Evolutionary conservation across 2,113 vertebrate genomes (phyloP).

Genomic region (Pheucticus melanocephalus): DNA sequence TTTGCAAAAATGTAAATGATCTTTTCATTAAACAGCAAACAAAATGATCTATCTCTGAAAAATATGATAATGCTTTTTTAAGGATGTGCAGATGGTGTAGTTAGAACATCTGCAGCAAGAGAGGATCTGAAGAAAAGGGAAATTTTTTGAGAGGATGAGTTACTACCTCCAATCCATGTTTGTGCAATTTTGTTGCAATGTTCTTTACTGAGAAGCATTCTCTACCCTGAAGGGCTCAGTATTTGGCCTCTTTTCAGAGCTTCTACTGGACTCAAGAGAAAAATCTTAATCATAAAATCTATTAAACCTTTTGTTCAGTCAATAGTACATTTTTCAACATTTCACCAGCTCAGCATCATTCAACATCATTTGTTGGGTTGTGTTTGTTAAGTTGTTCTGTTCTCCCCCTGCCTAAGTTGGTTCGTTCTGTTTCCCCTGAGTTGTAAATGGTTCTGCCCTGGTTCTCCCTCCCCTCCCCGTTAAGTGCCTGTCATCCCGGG

Average conservation of each 20-base stretch:
- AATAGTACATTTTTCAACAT: background rate
- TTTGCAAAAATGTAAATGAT: slow-evolving; percentile 18
- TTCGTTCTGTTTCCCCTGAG: too few relatives aligned
- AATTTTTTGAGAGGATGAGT: slow-evolving; percentile 17
- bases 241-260: slow-evolving; percentile 2
- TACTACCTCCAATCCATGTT: background rate
- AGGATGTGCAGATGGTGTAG: slow-evolving; percentile 42
- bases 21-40: slow-evolving; percentile 8
- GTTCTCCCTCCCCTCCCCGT: too few relatives aligned
- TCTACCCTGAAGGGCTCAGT: background rate
- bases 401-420: too few relatives aligned
- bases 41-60: slow-evolving; percentile 27
- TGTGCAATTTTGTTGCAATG: background rate
- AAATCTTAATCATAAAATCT: slow-evolving; percentile 14
- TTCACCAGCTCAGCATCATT: background rate
- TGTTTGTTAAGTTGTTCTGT: too few relatives aligned
- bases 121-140: background rate
- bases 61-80: slow-evolving; percentile 44
- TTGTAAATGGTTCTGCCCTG: too few relatives aligned
- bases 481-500: too few relatives aligned
- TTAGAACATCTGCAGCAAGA: slow-evolving; percentile 53
- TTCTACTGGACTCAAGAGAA: background rate
- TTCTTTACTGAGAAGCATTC: background rate
- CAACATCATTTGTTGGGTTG: too few relatives aligned
- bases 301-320: background rate